Percentiles rank a stretch among this genome's conserved stretches.
phyloP scores from a whole-genome alignment of 2,888 invertebrate genomes.

The Cheilosia impressa region DNA sequence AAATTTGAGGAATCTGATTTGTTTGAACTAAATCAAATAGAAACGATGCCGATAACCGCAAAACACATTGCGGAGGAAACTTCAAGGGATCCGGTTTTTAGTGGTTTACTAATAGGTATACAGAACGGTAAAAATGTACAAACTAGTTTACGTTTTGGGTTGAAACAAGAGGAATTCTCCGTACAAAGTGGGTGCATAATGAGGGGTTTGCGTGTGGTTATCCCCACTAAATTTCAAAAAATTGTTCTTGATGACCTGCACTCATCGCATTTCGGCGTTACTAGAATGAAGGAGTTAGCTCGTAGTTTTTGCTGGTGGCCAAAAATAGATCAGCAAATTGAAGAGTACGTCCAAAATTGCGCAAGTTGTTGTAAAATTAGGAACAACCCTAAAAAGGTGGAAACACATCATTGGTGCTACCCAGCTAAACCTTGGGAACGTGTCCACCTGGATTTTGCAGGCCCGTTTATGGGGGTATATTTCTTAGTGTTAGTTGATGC shows the following conservation, averaged over 20 bases:
- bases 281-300: conserved; percentile 57
- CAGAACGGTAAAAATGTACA: conserved; percentile 2
- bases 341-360: conserved; percentile 32
- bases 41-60: no score
- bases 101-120: conserved; percentile 9
- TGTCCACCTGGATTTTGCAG: no score
- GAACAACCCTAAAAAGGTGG: conserved; percentile 15
- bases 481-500: no score
- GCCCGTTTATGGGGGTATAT: no score
- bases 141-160: background rate
- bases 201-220: conserved; percentile 24
- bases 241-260: conserved; percentile 46
- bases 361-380: conserved; percentile 1
- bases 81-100: conserved; percentile 4
- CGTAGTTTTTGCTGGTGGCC: conserved; percentile 75
- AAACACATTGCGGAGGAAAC: conserved; percentile 18
- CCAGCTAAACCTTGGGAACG: conserved; percentile 3
- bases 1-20: no score
- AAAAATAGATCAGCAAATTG: conserved; percentile 72
- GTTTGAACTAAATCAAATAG: no score
- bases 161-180: conserved; percentile 19
- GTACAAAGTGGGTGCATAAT: conserved; percentile 32
- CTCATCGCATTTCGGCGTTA: conserved; percentile 57
- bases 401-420: background rate
- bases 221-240: conserved; percentile 19